Conservation (phyloP, 2,888 invertebrate genomes). For the Zootermopsis nevadensis region DNA sequence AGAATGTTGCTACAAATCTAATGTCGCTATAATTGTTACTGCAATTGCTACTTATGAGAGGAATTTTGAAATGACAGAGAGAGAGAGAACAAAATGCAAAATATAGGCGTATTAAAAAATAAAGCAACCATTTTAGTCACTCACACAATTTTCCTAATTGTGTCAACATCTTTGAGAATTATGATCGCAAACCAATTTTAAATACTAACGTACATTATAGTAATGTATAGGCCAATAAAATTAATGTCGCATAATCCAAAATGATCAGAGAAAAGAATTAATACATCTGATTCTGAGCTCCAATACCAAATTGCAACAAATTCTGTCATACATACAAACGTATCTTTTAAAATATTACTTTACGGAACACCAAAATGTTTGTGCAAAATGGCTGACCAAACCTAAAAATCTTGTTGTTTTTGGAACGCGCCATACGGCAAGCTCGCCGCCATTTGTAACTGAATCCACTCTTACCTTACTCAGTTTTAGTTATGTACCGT, state of each 20-base stretch:
- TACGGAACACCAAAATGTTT: background rate
- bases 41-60: no score
- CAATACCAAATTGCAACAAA: background rate
- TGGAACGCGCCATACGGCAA: background rate
- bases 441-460: background rate
- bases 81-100: background rate
- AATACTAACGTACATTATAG: background rate
- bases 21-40: no score
- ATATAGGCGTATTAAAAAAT: no score
- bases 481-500: background rate
- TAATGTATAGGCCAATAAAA: slow-evolving; percentile 7
- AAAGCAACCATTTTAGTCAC: background rate
- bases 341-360: background rate
- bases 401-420: background rate
- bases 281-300: background rate
- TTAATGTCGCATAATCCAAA: background rate
- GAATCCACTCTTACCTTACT: background rate
- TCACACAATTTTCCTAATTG: background rate
- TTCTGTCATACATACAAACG: background rate
- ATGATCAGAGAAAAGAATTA: background rate
- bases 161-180: background rate
- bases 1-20: no score
- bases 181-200: background rate
- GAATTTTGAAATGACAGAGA: background rate
- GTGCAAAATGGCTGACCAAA: slow-evolving; percentile 29